Percentiles rank a stretch among this genome's conserved stretches.
Conservation (phyloP, 2,797 vertebrate genomes). For the Typhlichthys eigenmanni region DNA sequence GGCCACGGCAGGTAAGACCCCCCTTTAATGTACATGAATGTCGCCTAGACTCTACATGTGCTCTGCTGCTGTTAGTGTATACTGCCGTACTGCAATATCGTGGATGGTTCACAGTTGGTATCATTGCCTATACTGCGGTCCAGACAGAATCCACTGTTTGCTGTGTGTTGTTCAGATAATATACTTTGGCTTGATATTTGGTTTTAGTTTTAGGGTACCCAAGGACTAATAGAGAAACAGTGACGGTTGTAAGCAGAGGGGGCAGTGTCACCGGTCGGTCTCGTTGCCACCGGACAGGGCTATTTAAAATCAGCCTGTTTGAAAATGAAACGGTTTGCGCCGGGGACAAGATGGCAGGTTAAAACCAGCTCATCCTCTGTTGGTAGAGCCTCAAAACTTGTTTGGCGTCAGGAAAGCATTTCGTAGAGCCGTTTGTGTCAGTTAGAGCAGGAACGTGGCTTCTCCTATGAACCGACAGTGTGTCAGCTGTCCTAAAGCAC, state of each 20-base stretch:
- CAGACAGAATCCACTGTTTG: conserved; percentile 3
- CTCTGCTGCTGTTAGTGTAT: conserved; percentile 13
- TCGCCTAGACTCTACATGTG: not conserved
- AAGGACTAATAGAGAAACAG: conserved; percentile 12
- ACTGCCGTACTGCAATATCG: not conserved
- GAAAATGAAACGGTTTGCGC: conserved; percentile 38
- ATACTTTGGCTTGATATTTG: conserved; percentile 6
- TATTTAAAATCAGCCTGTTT: conserved; percentile 57
- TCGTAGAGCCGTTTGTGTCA: conserved; percentile 21
- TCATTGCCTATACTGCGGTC: too few species aligned
- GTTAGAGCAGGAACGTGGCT: conserved; percentile 22
- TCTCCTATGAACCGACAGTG: conserved; percentile 44
- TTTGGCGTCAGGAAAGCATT: conserved; percentile 5
- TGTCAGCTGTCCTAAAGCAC: conserved; percentile 70
- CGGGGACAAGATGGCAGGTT: conserved; percentile 13
- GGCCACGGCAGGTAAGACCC: conserved; percentile 85
- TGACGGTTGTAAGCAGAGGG: conserved; percentile 19
- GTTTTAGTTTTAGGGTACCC: not conserved
- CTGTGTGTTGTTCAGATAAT: conserved; percentile 11
- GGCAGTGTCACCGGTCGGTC: conserved; percentile 25
- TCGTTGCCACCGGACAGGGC: conserved; percentile 20
- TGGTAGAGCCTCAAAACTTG: not conserved
- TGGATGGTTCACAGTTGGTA: not conserved
- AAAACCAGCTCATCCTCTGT: not conserved
- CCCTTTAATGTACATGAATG: too few species aligned